These are phyloP conservation scores for Drosophila arizonae DNA, from an alignment of 1,140 invertebrate species.

Conservation along the genomic window DNA sequence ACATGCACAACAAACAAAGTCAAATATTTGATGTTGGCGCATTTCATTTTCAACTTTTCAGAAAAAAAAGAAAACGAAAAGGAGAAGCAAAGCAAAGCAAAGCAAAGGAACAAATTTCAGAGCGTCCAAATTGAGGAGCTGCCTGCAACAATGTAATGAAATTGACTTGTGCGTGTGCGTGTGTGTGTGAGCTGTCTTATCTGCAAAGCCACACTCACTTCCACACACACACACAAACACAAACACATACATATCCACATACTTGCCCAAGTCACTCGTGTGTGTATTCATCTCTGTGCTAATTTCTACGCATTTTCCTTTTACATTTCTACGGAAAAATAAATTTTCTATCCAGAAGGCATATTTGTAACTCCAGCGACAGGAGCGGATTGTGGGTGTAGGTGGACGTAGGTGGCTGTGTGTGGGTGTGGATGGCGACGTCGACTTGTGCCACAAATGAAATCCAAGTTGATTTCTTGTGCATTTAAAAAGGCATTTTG, in stretches of 20 bases:
- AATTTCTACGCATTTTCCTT: constrained; percentile 67
- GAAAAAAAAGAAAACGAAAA: constrained; percentile 45
- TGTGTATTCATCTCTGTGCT: constrained; percentile 76
- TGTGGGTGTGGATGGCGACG: background rate
- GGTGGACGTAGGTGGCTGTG: background rate
- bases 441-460: constrained; percentile 29
- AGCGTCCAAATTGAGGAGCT: constrained; percentile 21
- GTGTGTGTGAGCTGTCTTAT: constrained; percentile 55
- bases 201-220: constrained; percentile 39
- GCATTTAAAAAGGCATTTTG: constrained; percentile 79
- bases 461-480: constrained; percentile 71
- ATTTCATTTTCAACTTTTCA: constrained; percentile 75
- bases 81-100: constrained; percentile 24
- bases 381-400: constrained; percentile 13
- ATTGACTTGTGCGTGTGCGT: constrained; percentile 52
- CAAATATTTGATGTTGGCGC: constrained; percentile 74
- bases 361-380: constrained; percentile 52
- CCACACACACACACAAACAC: constrained; percentile 28
- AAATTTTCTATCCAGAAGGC: constrained; percentile 10
- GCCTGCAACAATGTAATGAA: constrained; percentile 71
- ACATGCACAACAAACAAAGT: constrained; percentile 56
- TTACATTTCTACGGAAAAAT: background rate
- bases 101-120: constrained; percentile 24
- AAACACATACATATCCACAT: constrained; percentile 7
- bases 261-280: constrained; percentile 51